Conservation (phyloP, 2,797 vertebrate genomes). For the Falco columbarius region DNA sequence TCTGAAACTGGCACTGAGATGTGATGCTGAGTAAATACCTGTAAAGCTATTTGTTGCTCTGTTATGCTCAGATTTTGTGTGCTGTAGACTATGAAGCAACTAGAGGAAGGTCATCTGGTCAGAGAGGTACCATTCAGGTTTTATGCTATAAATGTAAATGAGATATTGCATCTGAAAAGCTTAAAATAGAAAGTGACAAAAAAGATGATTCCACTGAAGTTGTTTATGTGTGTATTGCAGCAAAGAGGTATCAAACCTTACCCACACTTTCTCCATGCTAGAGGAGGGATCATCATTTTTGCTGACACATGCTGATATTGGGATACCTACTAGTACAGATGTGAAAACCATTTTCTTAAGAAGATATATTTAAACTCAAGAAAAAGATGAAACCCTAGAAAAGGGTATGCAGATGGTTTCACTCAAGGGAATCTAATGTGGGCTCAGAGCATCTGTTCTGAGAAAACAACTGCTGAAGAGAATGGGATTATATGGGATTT, state of each 20-base stretch:
- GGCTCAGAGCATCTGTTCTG: constrained; percentile 35
- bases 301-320: neutral
- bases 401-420: neutral
- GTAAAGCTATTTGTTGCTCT: neutral
- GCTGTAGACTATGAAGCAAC: neutral
- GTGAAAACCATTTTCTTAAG: neutral
- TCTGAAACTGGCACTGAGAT: neutral
- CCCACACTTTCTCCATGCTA: fast-evolving
- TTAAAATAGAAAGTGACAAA: neutral
- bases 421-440: neutral
- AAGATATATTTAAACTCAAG: neutral
- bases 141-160: neutral
- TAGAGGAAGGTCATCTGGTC: neutral
- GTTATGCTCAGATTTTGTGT: neutral
- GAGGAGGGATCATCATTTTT: neutral
- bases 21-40: neutral
- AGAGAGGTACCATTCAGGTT: neutral
- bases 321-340: neutral
- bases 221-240: neutral
- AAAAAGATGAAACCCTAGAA: neutral
- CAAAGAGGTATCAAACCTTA: neutral
- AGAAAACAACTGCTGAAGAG: constrained; percentile 47
- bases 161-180: neutral
- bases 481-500: constrained; percentile 42
- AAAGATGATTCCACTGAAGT: neutral